These are phyloP conservation scores for Drymonia ruficornis DNA, from an alignment of 2,888 invertebrate species.

Conservation along the genomic window DNA sequence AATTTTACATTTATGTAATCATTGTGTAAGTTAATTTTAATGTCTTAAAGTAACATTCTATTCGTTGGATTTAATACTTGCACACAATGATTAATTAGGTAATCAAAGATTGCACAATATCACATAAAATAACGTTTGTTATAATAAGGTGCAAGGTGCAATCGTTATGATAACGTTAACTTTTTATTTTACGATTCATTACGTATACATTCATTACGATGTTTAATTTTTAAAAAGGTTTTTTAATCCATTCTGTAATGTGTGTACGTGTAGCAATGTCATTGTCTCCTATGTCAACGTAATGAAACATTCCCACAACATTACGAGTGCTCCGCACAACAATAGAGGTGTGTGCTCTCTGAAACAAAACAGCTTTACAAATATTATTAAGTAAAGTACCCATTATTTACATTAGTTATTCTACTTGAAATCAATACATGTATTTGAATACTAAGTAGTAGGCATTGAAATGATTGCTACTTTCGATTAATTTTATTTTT, in stretches of 20 bases:
- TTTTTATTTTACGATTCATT: no score
- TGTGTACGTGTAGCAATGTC: constrained; percentile 27
- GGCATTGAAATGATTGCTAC: not conserved
- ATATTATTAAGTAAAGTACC: not conserved
- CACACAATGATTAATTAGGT: no score
- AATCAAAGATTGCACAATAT: no score
- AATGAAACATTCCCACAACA: constrained; percentile 30
- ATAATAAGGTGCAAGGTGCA: no score
- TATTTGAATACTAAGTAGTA: not conserved
- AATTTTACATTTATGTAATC: not conserved
- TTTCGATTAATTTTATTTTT: no score
- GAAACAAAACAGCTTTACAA: not conserved
- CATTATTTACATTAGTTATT: no score
- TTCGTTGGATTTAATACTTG: not conserved
- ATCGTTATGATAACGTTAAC: no score
- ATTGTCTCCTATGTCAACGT: constrained; percentile 36
- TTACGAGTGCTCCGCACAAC: constrained; percentile 16
- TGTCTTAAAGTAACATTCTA: not conserved
- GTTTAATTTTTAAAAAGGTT: constrained; percentile 3
- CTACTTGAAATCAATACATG: not conserved
- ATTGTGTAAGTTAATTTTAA: not conserved
- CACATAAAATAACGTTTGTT: no score
- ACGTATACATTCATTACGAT: not conserved
- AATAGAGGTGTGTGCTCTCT: not conserved
- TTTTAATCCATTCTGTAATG: not conserved